Conservation (phyloP, 2,888 invertebrate species). For the Drosophila borealis region DNA sequence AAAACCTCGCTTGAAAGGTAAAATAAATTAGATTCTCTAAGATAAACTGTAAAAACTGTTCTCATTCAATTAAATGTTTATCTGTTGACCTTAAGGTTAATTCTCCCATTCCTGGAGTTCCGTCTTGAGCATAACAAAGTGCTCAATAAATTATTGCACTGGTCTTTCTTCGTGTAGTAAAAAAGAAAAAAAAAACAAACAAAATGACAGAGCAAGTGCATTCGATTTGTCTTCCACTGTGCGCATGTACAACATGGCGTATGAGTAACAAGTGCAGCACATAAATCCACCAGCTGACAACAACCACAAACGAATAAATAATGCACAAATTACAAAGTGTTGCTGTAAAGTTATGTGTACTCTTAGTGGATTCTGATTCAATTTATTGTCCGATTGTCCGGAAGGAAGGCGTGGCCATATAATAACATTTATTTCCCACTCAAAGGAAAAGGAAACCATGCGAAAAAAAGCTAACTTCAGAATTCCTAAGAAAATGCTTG, state of each 20-base stretch:
- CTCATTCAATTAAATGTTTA: not conserved
- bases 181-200: conserved; percentile 29
- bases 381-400: conserved; percentile 22
- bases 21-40: too few relatives aligned
- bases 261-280: conserved; percentile 72
- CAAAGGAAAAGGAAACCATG: not conserved
- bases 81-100: not conserved
- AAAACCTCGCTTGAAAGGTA: too few relatives aligned
- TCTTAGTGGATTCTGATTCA: conserved; percentile 33
- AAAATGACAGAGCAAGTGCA: conserved; percentile 42
- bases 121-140: conserved; percentile 46
- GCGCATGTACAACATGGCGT: conserved; percentile 63
- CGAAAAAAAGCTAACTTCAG: too few relatives aligned
- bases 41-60: too few relatives aligned
- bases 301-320: conserved; percentile 54
- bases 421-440: not conserved
- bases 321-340: conserved; percentile 23
- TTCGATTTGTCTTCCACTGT: conserved; percentile 68
- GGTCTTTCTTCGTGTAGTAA: conserved; percentile 25
- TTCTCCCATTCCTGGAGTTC: not conserved
- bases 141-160: conserved; percentile 59
- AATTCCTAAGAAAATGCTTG: too few relatives aligned
- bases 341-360: conserved; percentile 33
- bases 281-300: conserved; percentile 59
- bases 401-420: not conserved